Conservation (phyloP, 2,797 vertebrate genomes). For the Hapalemur alaotrensis region DNA sequence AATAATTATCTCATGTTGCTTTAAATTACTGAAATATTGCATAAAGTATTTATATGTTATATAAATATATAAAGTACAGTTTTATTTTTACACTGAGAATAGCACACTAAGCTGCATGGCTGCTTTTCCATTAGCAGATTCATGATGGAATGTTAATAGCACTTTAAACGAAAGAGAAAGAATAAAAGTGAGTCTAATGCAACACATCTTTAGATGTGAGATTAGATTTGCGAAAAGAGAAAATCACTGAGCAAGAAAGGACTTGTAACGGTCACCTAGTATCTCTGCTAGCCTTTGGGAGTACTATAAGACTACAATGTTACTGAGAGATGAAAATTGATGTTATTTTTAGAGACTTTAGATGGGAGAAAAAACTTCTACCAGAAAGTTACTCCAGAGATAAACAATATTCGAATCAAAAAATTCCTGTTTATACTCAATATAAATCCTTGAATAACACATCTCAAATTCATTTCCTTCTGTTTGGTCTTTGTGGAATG, state of each 20-base stretch:
- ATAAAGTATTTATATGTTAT: background rate
- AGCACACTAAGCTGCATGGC: background rate
- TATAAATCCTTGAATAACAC: conserved; percentile 18
- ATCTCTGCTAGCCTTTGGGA: background rate
- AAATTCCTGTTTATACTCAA: conserved; percentile 55
- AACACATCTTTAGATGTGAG: background rate
- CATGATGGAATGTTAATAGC: background rate
- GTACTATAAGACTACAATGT: background rate
- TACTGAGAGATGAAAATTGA: background rate
- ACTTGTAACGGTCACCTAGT: conserved; percentile 16
- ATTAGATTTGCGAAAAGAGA: conserved; percentile 9
- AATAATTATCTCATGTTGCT: background rate
- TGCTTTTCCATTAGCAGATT: conserved; percentile 57
- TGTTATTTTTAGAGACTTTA: conserved; percentile 50
- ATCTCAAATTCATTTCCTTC: conserved; percentile 35
- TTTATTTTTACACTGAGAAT: conserved; percentile 32
- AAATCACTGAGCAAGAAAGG: background rate
- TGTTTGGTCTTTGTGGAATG: conserved; percentile 13
- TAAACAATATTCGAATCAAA: conserved; percentile 59
- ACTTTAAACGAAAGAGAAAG: conserved; percentile 8
- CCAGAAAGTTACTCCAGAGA: conserved; percentile 49
- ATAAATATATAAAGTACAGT: background rate
- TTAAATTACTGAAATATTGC: background rate
- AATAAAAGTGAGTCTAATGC: background rate
- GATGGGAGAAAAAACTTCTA: conserved; percentile 47